phyloP scores from a whole-genome alignment of 2,888 invertebrate species.

The Diploptera punctata region DNA sequence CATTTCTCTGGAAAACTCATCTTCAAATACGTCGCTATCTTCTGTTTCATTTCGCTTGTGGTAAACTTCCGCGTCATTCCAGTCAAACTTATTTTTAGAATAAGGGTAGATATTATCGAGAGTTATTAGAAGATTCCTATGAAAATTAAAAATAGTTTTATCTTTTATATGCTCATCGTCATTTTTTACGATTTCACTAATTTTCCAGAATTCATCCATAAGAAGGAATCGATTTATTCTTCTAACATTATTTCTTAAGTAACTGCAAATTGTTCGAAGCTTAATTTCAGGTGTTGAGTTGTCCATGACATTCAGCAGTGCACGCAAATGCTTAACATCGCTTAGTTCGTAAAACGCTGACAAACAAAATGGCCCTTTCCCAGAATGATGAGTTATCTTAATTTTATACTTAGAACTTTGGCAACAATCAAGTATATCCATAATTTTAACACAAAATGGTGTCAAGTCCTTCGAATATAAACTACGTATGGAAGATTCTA shows the following conservation, averaged over 20 bases:
- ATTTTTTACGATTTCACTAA: neutral
- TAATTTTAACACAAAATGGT: constrained; percentile 13
- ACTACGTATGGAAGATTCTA: constrained; percentile 6
- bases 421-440: constrained; percentile 34
- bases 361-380: neutral
- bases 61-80: neutral
- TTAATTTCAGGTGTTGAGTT: neutral
- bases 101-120: neutral
- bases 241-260: neutral
- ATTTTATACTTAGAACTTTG: constrained; percentile 10
- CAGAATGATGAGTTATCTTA: neutral
- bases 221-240: neutral
- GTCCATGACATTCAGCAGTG: neutral
- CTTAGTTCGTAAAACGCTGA: constrained; percentile 9
- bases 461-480: neutral
- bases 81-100: neutral
- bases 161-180: neutral
- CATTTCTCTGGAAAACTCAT: neutral
- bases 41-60: neutral
- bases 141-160: neutral
- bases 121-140: neutral
- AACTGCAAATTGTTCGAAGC: neutral
- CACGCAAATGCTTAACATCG: constrained; percentile 25
- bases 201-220: neutral
- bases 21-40: neutral